Percentiles rank a stretch among this genome's conserved stretches.
phyloP scores from a whole-genome alignment of 1,140 invertebrate genomes.

The Rhizoglyphus robini region DNA sequence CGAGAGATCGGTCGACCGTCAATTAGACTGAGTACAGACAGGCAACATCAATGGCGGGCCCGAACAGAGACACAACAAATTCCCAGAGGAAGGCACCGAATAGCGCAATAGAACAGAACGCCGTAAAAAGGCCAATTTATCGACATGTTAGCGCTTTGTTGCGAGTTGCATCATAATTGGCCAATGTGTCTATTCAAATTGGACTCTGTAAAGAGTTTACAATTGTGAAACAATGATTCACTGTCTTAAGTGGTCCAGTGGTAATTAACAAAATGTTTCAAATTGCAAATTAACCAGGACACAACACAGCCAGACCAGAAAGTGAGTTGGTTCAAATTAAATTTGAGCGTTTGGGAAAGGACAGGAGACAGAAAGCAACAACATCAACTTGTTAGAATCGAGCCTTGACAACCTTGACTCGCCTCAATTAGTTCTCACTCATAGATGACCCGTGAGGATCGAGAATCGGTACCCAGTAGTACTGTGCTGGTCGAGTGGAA shows the following conservation, averaged over 20 bases:
- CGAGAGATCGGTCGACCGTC: background rate
- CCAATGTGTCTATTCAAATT: constrained; percentile 14
- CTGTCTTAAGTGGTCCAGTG: background rate
- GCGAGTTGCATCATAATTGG: constrained; percentile 12
- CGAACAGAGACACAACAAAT: background rate
- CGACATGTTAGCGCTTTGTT: constrained; percentile 8
- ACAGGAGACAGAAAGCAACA: too few species aligned
- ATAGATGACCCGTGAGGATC: too few species aligned
- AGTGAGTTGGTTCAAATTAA: background rate
- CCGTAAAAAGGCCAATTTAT: constrained; percentile 11
- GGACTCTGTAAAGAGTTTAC: background rate
- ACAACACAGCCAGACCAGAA: background rate
- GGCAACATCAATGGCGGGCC: background rate
- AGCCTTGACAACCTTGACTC: too few species aligned
- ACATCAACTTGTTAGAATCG: too few species aligned
- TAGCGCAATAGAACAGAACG: background rate
- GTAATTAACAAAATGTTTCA: constrained; percentile 9
- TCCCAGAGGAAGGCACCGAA: constrained; percentile 5
- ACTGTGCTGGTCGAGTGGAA: too few species aligned
- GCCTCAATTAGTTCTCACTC: too few species aligned
- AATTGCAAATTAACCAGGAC: background rate
- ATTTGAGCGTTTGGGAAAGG: too few species aligned
- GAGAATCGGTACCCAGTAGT: too few species aligned
- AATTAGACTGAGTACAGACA: background rate
- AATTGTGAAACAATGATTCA: background rate